Evolutionary conservation across 2,113 vertebrate species (phyloP).

Genomic region (Gopherus evgoodei): DNA sequence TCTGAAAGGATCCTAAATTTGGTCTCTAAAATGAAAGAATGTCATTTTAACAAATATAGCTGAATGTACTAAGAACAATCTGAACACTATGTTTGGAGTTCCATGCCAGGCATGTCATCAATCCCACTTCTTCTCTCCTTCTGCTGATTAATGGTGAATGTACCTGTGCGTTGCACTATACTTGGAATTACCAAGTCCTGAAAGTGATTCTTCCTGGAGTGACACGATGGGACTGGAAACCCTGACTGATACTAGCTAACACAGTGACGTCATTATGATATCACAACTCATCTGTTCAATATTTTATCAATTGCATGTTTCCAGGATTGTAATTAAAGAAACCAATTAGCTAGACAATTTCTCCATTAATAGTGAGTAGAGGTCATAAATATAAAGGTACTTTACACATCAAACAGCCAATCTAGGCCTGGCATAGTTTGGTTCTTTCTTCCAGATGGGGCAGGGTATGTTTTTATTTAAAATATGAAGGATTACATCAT

Average conservation of each 20-base stretch:
- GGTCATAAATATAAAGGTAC: neutral
- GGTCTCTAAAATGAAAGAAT: neutral
- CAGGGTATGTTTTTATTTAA: neutral
- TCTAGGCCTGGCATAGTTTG: neutral
- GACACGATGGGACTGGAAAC: slow-evolving; percentile 10
- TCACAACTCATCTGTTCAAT: neutral
- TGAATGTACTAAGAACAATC: neutral
- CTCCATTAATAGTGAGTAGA: neutral
- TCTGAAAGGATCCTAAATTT: neutral
- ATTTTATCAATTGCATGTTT: slow-evolving; percentile 19
- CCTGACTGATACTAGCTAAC: neutral
- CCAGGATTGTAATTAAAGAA: slow-evolving; percentile 18
- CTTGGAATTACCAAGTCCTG: neutral
- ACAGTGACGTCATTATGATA: neutral
- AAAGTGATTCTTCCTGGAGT: neutral
- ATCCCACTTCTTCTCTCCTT: neutral
- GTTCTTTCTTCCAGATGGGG: neutral
- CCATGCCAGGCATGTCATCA: neutral
- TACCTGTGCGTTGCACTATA: neutral
- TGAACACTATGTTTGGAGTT: neutral
- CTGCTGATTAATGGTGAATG: slow-evolving; percentile 34
- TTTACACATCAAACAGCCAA: neutral
- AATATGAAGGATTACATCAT: neutral
- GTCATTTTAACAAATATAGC: neutral
- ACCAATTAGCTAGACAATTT: neutral